Base-by-base conservation (phyloP, 1,140 invertebrate species). In the Microplitis demolitor region DNA sequence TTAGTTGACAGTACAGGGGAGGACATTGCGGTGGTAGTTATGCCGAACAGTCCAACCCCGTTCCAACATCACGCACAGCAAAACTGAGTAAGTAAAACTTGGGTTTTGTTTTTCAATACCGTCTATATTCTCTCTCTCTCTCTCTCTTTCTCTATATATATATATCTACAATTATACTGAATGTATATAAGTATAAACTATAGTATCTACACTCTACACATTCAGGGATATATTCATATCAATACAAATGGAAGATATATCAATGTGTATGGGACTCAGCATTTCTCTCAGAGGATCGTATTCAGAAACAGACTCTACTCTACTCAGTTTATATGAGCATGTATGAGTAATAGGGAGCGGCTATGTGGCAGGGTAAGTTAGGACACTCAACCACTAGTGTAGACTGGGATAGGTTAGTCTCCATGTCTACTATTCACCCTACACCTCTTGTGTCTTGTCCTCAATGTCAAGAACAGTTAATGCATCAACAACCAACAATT, bases 391-490 rank as follows among this genome's bases (percentile, higher is more conserved):
- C 31, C 60, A 62, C 11, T 45, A 45, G n/a, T n/a, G n/a, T n/a
- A n/a, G 4, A 45, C 60, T 62, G 11, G 60, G 35, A 35, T 62
- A 60, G 60, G 60, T 62, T 62, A 35, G 60, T 62, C 60, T 62
- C 34, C n/a, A 14, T 31, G 31, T 34, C 8, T 3, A 31, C 58
- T 54, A 3, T 54, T 2, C 4, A 9, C 24, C 9, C 51, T 31
- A 9, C 16, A 11, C 16, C 56, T 31, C 56, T 58, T 31, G 56
- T 58, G 39, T 45, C 39, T 45, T 45, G 53, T 56, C n/a, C 53
- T 62, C 60, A 62, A 62, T 62, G 60, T 62, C 60, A 62, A 62
- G 60, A 31, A 37, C 60, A 37, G 35, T 16, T 31, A 62, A 62
- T 62, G 35, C 35, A 35, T 35, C 35, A 37, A 35, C 16, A 56